A percentile compares a stretch with the other conserved stretches of the same genome.
Evolutionary conservation across 2,113 vertebrate species (phyloP).

Genomic region (Anguilla japonica): DNA sequence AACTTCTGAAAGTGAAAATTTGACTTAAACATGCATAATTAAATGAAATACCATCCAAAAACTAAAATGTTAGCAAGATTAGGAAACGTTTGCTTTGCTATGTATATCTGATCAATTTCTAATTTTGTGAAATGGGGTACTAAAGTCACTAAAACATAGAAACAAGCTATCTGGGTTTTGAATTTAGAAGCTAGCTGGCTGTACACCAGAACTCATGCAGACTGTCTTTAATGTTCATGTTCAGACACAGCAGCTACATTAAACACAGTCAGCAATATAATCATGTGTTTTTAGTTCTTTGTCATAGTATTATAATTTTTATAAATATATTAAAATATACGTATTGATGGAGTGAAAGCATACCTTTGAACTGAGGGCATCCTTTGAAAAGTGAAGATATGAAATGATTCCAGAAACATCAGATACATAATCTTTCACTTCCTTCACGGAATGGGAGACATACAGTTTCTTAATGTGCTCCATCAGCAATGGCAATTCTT

Average conservation of each 20-base stretch:
- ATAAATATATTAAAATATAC: neutral
- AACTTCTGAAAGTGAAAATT: too few species aligned
- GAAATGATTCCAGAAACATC: slow-evolving; percentile 16
- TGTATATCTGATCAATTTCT: neutral
- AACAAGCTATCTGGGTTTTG: too few species aligned
- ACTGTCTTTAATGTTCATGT: too few species aligned
- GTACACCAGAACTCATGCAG: too few species aligned
- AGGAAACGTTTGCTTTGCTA: neutral
- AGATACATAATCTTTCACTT: slow-evolving; percentile 21
- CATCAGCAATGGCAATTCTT: neutral
- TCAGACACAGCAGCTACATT: too few species aligned
- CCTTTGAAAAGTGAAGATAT: slow-evolving; percentile 16
- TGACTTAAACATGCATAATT: too few species aligned
- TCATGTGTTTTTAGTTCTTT: neutral
- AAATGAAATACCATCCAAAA: too few species aligned
- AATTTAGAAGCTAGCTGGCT: too few species aligned
- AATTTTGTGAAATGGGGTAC: neutral
- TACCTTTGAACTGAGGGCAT: neutral
- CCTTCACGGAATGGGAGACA: neutral
- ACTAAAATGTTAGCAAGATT: neutral
- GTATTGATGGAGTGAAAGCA: neutral
- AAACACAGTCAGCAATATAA: neutral
- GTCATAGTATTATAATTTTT: neutral
- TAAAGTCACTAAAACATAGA: too few species aligned
- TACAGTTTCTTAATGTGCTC: slow-evolving; percentile 25